Evolutionary conservation across 2,797 vertebrate species (phyloP), one percentile per base, ranked within the genome.

Genomic region (Cynopterus sphinx): DNA sequence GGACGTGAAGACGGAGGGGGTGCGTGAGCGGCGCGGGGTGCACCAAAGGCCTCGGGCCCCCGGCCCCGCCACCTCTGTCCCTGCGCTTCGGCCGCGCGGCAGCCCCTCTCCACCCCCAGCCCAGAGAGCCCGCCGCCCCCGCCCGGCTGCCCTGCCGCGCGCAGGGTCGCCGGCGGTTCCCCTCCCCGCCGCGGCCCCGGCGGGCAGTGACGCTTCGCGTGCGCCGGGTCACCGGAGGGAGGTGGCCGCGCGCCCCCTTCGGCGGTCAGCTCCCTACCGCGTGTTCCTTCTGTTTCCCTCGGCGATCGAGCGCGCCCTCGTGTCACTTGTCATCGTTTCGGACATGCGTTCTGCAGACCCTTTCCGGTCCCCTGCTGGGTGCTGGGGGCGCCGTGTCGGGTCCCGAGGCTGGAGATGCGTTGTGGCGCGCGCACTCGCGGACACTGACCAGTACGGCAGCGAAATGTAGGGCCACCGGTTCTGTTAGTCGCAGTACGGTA

Each of bases 1-100:
- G 96, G 99, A 99, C 98, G 98, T 99, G 99, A 99, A 99, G 89
- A 98, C 98, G 33, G 99, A 99, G 67, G 99, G 98, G 98, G 99
- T 99, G 98, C 98, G 99, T 93, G 74, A 1, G 22, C 28, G 55
- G 55, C 49, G 49, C 13, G 21, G 33, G 55, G 24, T 10, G 55
- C 55, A 26, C 24, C 11, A 24, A 24, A 10, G 55, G 55, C 55
- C 22, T 26, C 55, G 15, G 22, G 55, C 26, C 49, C 49, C 49
- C 49, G 49, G 49, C 15, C 13, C 2, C 49, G 49, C 49, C 49
- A 49, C 49, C 49, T 49, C 49, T 49, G 49, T 16, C 49, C 49
- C 49, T 49, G 49, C 15, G 49, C 15, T 4, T 49, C 49, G 49
- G 12, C 49, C 49, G 16, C 49, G 10, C 49, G 15, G 49, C n/a